Conservation (phyloP, 2,113 vertebrate genomes). For the Mesoclemmys tuberculata region DNA sequence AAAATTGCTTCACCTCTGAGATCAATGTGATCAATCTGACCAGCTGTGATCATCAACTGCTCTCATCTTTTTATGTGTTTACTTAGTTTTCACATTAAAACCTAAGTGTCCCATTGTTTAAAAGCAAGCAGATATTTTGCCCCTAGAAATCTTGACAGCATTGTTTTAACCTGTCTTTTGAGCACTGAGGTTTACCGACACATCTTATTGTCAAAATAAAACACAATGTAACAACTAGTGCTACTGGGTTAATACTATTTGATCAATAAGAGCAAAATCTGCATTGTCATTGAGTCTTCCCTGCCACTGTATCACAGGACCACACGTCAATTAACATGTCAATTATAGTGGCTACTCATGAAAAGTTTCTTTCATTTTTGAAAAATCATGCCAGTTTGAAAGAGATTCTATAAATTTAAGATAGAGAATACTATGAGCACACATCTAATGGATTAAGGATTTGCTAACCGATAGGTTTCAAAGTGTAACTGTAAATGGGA, state of each 20-base stretch:
- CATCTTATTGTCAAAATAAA: not conserved
- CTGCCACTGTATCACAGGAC: not conserved
- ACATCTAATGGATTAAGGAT: not conserved
- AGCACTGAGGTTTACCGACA: not conserved
- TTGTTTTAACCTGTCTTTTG: not conserved
- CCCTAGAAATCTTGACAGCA: not conserved
- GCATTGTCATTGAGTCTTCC: not conserved
- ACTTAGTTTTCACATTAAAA: not conserved
- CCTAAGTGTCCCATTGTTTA: not conserved
- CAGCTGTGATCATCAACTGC: not conserved
- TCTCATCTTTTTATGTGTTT: not conserved
- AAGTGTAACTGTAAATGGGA: not conserved
- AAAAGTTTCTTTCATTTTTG: not conserved
- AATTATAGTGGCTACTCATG: not conserved
- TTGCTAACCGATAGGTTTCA: too few relatives aligned
- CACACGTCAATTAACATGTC: not conserved
- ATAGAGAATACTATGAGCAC: not conserved
- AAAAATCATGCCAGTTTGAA: not conserved
- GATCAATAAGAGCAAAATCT: not conserved
- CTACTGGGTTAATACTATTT: not conserved
- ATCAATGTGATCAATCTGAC: not conserved
- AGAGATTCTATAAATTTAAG: not conserved
- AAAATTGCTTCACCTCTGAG: not conserved
- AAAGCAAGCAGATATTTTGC: not conserved
- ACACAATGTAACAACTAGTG: not conserved